These are phyloP conservation scores for Microcebus jonahi DNA, from an alignment of 2,113 vertebrate genomes.

Conservation along the genomic window DNA sequence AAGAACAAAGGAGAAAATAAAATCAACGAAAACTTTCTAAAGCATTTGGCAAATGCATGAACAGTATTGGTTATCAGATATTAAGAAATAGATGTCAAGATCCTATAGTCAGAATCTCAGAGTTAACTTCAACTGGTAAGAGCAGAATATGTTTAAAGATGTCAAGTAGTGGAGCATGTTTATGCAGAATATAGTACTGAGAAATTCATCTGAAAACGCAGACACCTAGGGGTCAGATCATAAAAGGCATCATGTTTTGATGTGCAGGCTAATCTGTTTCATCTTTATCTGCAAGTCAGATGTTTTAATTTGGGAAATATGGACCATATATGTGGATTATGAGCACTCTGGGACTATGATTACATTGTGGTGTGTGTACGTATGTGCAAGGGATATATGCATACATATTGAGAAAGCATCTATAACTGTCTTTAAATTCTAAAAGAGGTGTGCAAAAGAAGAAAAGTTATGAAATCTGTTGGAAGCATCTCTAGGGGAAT, in stretches of 20 bases:
- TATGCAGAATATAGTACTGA: background rate
- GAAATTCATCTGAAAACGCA: background rate
- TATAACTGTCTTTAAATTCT: background rate
- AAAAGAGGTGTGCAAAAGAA: background rate
- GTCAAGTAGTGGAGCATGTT: slow-evolving; percentile 27
- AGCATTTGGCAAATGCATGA: background rate
- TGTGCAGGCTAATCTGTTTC: background rate
- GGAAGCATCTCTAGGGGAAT: background rate
- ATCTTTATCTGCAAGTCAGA: slow-evolving; percentile 18
- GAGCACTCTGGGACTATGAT: background rate
- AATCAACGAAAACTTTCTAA: background rate
- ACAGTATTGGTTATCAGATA: background rate
- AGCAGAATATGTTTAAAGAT: background rate
- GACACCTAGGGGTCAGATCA: background rate
- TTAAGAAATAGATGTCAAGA: slow-evolving; percentile 4
- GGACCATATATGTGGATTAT: background rate
- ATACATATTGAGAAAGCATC: background rate
- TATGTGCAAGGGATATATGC: background rate
- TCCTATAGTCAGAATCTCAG: slow-evolving; percentile 11
- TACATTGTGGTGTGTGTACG: too few relatives aligned
- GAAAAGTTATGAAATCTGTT: background rate
- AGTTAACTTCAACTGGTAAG: background rate
- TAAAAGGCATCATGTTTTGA: background rate
- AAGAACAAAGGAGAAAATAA: background rate
- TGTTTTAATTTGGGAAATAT: background rate